Conservation (phyloP, 2,888 invertebrate species). For the Caenorhabditis drosophilae region DNA sequence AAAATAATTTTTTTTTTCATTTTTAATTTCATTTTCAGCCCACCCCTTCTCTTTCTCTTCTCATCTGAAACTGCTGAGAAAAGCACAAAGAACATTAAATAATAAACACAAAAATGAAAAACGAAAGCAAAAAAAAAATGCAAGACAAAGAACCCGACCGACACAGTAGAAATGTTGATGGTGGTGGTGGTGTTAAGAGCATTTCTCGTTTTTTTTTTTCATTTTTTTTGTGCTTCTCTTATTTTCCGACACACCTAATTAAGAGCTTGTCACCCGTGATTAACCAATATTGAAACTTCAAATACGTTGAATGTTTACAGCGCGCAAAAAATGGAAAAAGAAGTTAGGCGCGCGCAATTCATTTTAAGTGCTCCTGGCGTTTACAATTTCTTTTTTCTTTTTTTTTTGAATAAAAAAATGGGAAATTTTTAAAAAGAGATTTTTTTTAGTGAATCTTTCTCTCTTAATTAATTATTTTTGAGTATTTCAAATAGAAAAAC, state of each 20-base stretch:
- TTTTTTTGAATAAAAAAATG: not conserved
- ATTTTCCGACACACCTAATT: slow-evolving; percentile 12
- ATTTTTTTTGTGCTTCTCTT: not conserved
- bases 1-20: too few relatives aligned
- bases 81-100: not conserved
- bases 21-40: too few relatives aligned
- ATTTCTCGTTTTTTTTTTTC: not conserved
- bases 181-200: too few relatives aligned
- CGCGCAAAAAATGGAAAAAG: not conserved
- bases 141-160: slow-evolving; percentile 2
- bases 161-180: too few relatives aligned
- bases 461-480: not conserved
- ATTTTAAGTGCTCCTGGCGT: not conserved
- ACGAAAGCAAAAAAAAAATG: slow-evolving; percentile 2
- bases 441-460: not conserved
- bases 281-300: slow-evolving; percentile 8
- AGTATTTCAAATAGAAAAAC: too few relatives aligned
- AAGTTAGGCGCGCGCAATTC: not conserved
- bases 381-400: not conserved
- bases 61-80: too few relatives aligned
- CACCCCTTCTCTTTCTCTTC: too few relatives aligned
- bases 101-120: slow-evolving; percentile 3
- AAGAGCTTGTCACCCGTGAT: slow-evolving; percentile 38
- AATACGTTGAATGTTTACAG: not conserved
- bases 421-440: not conserved